These are phyloP conservation scores for Capreolus pygargus DNA, from an alignment of 2,113 vertebrate species.

Conservation along the genomic window DNA sequence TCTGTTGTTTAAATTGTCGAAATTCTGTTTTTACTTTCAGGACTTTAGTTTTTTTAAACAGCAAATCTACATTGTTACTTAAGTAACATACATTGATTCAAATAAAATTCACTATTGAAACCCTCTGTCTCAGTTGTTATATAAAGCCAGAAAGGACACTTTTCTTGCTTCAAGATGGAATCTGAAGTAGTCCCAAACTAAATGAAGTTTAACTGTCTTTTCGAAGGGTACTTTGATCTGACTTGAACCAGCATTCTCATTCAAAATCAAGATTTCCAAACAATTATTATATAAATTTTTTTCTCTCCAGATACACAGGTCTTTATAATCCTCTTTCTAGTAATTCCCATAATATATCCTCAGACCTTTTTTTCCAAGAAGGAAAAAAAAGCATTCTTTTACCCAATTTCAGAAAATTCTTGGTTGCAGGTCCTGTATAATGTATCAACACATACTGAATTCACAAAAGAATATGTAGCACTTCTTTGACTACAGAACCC, in stretches of 20 bases:
- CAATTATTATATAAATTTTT: not conserved
- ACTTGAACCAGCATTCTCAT: not conserved
- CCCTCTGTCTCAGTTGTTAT: not conserved
- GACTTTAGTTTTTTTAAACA: not conserved
- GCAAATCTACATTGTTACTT: not conserved
- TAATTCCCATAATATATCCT: not conserved
- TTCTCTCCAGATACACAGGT: not conserved
- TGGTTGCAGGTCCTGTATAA: not conserved
- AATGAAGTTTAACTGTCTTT: not conserved
- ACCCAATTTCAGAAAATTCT: conserved; percentile 12
- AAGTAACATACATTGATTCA: conserved; percentile 17
- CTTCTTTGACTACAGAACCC: not conserved
- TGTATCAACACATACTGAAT: not conserved
- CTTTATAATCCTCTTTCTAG: not conserved
- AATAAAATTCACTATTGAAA: not conserved
- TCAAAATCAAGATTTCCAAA: not conserved
- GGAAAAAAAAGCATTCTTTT: not conserved
- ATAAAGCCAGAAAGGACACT: not conserved
- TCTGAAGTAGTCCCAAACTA: not conserved
- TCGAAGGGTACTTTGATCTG: not conserved
- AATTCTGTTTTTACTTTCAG: not conserved
- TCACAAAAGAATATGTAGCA: not conserved
- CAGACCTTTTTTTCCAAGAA: not conserved
- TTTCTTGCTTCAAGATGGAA: conserved; percentile 16
- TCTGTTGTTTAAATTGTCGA: not conserved